A percentile compares a stretch with the other conserved stretches of the same genome.
These are phyloP conservation scores for Patella depressa DNA, from an alignment of 2,888 invertebrate genomes.

Conservation along the genomic window DNA sequence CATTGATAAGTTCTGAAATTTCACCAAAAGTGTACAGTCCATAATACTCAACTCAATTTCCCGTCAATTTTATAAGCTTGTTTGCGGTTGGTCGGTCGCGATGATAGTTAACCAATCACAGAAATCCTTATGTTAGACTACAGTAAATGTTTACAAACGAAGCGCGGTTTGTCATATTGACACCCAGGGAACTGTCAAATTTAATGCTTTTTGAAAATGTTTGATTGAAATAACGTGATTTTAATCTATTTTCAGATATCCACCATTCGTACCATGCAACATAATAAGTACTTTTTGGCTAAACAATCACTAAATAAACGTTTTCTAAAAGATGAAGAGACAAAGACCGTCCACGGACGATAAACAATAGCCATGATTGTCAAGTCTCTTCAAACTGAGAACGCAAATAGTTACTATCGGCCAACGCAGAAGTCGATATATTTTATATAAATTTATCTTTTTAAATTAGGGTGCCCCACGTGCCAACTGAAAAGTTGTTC, in stretches of 20 bases:
- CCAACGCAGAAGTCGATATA: too few relatives aligned
- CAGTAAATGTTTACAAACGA: neutral
- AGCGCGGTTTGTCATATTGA: neutral
- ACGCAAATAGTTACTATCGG: too few relatives aligned
- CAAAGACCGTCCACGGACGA: slow-evolving; percentile 2
- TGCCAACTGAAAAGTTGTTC: too few relatives aligned
- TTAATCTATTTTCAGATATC: neutral
- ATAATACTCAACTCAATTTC: slow-evolving; percentile 1
- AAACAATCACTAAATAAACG: too few relatives aligned
- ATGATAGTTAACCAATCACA: neutral
- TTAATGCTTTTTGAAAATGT: neutral
- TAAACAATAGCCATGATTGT: neutral
- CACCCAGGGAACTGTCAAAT: too few relatives aligned
- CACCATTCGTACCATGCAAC: too few relatives aligned
- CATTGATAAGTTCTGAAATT: neutral
- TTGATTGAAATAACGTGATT: neutral
- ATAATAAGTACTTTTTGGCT: too few relatives aligned
- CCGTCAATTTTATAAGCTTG: neutral
- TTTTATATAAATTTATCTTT: too few relatives aligned
- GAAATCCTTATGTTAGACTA: neutral
- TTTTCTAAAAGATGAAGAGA: neutral
- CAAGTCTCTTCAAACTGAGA: neutral
- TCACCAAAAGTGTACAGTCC: slow-evolving; percentile 9
- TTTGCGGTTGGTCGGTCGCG: neutral
- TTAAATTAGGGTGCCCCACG: too few relatives aligned